Evolutionary conservation across 2,113 vertebrate genomes (phyloP).

Genomic region (Marmota flaviventris): DNA sequence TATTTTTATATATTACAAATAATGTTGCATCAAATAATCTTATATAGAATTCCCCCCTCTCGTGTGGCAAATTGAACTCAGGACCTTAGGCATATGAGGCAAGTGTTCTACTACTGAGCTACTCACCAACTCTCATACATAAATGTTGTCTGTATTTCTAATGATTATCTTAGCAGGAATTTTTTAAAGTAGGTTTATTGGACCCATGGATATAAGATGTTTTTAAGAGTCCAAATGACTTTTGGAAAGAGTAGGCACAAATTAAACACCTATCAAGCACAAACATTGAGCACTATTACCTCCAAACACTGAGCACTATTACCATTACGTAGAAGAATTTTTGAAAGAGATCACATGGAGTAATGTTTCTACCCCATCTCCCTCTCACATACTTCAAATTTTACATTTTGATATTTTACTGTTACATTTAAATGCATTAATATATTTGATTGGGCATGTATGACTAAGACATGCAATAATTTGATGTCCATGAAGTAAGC

Average conservation of each 20-base stretch:
- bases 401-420: conserved; percentile 41
- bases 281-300: background rate
- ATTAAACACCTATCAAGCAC: background rate
- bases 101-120: too few relatives aligned
- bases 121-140: too few relatives aligned
- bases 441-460: background rate
- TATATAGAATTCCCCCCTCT: background rate
- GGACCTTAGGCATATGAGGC: too few relatives aligned
- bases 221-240: background rate
- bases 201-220: background rate
- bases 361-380: background rate
- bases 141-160: background rate
- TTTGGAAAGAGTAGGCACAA: background rate
- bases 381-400: background rate
- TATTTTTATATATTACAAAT: conserved; percentile 7
- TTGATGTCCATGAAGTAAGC: background rate
- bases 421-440: background rate
- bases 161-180: conserved; percentile 4
- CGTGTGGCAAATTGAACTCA: too few relatives aligned
- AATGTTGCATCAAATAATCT: background rate
- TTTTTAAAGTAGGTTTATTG: background rate
- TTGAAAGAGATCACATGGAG: background rate
- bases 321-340: background rate
- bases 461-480: background rate
- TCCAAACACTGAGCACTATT: background rate